Percentiles rank a stretch among this genome's conserved stretches.
These are phyloP conservation scores for Dynastes grantii DNA, from an alignment of 2,888 invertebrate species.

Conservation along the genomic window DNA sequence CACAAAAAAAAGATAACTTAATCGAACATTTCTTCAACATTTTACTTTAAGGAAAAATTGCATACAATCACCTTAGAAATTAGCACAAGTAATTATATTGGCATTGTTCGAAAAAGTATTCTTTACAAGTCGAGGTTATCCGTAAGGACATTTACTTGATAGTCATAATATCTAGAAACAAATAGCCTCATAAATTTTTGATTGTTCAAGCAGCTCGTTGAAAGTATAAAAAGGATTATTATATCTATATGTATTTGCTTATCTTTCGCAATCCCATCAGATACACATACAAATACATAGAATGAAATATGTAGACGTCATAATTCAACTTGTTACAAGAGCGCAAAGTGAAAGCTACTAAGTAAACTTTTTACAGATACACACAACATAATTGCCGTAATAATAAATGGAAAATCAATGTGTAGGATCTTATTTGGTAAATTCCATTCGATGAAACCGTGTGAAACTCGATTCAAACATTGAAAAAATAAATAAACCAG, in stretches of 20 bases:
- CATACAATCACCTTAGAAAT: no score
- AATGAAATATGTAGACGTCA: conserved; percentile 19
- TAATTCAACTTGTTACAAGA: conserved; percentile 3
- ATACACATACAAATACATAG: not conserved
- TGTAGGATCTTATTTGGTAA: conserved; percentile 38
- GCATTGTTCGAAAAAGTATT: not conserved
- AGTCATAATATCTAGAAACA: not conserved
- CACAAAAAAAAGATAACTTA: no score
- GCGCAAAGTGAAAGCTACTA: conserved; percentile 29
- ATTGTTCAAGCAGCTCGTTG: not conserved
- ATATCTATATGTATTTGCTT: not conserved
- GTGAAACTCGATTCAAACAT: conserved; percentile 23
- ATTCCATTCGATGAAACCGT: conserved; percentile 37
- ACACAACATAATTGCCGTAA: conserved; percentile 28
- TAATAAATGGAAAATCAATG: conserved; percentile 37
- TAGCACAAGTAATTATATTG: not conserved
- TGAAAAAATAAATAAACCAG: conserved; percentile 16
- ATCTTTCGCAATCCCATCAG: conserved; percentile 3
- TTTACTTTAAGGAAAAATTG: no score
- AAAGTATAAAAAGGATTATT: not conserved
- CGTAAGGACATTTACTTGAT: not conserved
- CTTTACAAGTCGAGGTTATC: not conserved
- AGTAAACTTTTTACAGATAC: conserved; percentile 18
- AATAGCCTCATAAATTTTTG: conserved; percentile 7
- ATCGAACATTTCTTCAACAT: no score